A percentile compares a stretch with the other conserved stretches of the same genome.
These are phyloP conservation scores for Melanotaenia trifasciata DNA, from an alignment of 2,797 vertebrate genomes.

Conservation along the genomic window DNA sequence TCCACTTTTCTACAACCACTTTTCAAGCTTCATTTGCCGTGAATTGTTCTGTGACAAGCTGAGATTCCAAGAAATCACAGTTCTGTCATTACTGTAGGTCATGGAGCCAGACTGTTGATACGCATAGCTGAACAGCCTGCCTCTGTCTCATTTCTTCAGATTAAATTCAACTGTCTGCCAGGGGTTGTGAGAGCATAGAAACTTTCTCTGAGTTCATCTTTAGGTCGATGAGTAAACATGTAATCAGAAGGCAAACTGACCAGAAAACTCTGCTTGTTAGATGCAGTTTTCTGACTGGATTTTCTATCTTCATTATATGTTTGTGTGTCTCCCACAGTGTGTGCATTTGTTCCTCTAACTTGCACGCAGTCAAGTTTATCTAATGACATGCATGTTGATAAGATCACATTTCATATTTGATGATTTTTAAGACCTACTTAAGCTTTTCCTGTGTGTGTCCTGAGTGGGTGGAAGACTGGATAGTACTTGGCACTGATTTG, in stretches of 20 bases:
- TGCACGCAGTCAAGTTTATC: background rate
- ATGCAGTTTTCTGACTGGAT: background rate
- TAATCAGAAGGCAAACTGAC: constrained; percentile 22
- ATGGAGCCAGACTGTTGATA: background rate
- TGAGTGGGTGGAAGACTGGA: constrained; percentile 45
- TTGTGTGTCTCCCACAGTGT: background rate
- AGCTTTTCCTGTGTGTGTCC: constrained; percentile 20
- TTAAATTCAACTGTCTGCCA: constrained; percentile 32
- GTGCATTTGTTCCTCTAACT: background rate
- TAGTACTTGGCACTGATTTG: constrained; percentile 45
- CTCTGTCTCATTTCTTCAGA: constrained; percentile 10
- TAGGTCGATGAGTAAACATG: constrained; percentile 19
- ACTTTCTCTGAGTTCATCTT: constrained; percentile 29
- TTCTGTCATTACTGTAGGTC: constrained; percentile 12
- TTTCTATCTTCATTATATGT: background rate
- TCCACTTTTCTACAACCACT: constrained; percentile 2
- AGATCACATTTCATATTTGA: background rate
- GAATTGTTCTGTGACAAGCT: constrained; percentile 26
- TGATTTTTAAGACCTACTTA: background rate
- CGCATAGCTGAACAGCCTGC: background rate
- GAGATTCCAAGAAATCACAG: constrained; percentile 33
- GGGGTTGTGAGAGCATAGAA: constrained; percentile 2
- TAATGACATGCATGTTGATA: background rate
- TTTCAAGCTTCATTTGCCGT: constrained; percentile 34
- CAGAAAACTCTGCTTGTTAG: constrained; percentile 25